Conservation (phyloP, 2,113 vertebrate genomes). For the Oryzias javanicus region DNA sequence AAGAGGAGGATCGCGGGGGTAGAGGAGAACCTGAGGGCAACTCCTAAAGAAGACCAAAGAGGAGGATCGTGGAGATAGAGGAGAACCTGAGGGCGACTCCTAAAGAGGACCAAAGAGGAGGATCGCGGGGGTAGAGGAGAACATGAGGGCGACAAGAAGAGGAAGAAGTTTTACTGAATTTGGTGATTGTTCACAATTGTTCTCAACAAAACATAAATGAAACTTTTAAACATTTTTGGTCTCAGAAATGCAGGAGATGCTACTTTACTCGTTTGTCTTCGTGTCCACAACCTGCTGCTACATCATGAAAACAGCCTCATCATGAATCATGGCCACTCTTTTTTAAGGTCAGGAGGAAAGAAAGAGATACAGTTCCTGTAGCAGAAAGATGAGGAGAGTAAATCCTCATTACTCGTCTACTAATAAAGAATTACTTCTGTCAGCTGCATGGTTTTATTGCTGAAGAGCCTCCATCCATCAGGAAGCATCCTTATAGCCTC, state of each 20-base stretch:
- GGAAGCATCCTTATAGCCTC: constrained; percentile 48
- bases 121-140: too few species aligned
- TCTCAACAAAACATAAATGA: not conserved
- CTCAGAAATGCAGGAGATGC: constrained; percentile 7
- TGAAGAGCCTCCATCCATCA: constrained; percentile 56
- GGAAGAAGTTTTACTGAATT: too few species aligned
- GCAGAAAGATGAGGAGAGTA: constrained; percentile 44
- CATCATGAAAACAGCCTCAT: constrained; percentile 23
- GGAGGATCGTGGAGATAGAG: too few species aligned
- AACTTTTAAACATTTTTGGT: constrained; percentile 44
- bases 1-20: too few species aligned
- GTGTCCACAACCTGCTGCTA: constrained; percentile 10
- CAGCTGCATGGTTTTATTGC: constrained; percentile 60
- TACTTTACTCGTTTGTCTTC: constrained; percentile 14
- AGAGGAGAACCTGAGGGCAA: too few species aligned
- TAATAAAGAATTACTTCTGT: constrained; percentile 74
- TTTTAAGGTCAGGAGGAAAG: constrained; percentile 51
- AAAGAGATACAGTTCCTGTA: constrained; percentile 49
- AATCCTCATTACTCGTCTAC: constrained; percentile 73
- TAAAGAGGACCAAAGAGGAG: too few species aligned
- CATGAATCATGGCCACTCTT: constrained; percentile 37
- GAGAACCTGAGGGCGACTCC: too few species aligned
- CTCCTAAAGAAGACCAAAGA: too few species aligned
- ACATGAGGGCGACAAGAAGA: too few species aligned
- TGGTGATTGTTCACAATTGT: too few species aligned